These are phyloP conservation scores for Gopherus evgoodei DNA, from an alignment of 2,113 vertebrate genomes.

Conservation along the genomic window DNA sequence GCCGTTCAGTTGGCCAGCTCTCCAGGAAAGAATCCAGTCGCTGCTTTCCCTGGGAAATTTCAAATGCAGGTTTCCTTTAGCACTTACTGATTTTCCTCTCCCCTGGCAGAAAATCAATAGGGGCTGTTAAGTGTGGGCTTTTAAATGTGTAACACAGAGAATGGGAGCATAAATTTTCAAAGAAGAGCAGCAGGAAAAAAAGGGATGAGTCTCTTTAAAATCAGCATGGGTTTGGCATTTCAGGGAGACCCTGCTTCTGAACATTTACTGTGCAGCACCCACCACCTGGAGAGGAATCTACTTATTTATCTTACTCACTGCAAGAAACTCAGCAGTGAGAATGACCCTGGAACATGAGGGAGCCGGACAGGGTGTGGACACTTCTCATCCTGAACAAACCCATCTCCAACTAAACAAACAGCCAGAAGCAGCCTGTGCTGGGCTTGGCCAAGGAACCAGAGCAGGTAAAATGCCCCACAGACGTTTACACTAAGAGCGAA, in stretches of 20 bases:
- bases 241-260: neutral
- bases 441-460: neutral
- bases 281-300: neutral
- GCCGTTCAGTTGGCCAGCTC: neutral
- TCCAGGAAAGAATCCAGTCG: neutral
- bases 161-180: neutral
- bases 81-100: neutral
- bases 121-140: neutral
- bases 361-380: fast-evolving
- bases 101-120: neutral
- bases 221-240: neutral
- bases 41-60: neutral
- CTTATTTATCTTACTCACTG: neutral
- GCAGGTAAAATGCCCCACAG: neutral
- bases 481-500: too few species aligned
- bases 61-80: neutral
- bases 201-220: fast-evolving
- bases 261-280: neutral
- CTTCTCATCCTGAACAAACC: neutral
- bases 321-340: neutral
- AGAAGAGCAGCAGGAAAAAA: fast-evolving
- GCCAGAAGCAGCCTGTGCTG: neutral
- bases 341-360: neutral
- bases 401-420: neutral
- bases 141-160: neutral